A percentile compares a stretch with the other conserved stretches of the same genome.
Conservation (phyloP, 2,888 invertebrate species). For the Fragum whitleyi region DNA sequence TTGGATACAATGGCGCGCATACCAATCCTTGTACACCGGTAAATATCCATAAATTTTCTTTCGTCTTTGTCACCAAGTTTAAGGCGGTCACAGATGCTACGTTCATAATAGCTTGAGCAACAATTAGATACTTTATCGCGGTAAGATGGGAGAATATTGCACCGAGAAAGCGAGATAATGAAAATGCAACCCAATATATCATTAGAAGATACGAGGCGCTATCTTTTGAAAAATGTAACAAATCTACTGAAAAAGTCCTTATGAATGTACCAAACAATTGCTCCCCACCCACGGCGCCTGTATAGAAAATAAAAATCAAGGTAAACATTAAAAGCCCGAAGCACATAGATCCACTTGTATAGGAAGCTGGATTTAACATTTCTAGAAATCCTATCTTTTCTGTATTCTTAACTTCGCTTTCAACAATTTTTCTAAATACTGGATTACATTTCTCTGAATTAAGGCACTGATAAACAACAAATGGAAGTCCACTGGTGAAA, state of each 20-base stretch:
- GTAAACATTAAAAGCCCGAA: slow-evolving; percentile 54
- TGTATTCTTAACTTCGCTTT: slow-evolving; percentile 6
- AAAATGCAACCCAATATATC: slow-evolving; percentile 60
- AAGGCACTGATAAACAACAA: slow-evolving; percentile 13
- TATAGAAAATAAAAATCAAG: slow-evolving; percentile 39
- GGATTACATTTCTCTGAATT: slow-evolving; percentile 20
- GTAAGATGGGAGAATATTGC: slow-evolving; percentile 51
- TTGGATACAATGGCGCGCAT: slow-evolving; percentile 59
- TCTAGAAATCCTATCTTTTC: slow-evolving; percentile 2
- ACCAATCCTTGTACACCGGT: slow-evolving; percentile 50
- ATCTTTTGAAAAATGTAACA: slow-evolving; percentile 54
- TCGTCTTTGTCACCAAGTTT: slow-evolving; percentile 44
- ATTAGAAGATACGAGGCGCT: slow-evolving; percentile 63
- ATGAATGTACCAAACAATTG: slow-evolving; percentile 61
- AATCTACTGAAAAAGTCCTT: slow-evolving; percentile 61
- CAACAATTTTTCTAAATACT: slow-evolving; percentile 4
- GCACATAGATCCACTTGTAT: slow-evolving; percentile 41
- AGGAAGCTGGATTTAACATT: slow-evolving; percentile 52
- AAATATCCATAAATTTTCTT: slow-evolving; percentile 55
- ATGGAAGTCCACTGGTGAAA: slow-evolving; percentile 6
- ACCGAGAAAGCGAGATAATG: slow-evolving; percentile 54
- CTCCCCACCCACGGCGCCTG: slow-evolving; percentile 56
- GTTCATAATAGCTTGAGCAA: slow-evolving; percentile 49
- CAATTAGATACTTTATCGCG: slow-evolving; percentile 46
- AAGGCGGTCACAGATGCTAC: slow-evolving; percentile 43